phyloP scores from a whole-genome alignment of 2,113 vertebrate genomes.

The Lepus europaeus region DNA sequence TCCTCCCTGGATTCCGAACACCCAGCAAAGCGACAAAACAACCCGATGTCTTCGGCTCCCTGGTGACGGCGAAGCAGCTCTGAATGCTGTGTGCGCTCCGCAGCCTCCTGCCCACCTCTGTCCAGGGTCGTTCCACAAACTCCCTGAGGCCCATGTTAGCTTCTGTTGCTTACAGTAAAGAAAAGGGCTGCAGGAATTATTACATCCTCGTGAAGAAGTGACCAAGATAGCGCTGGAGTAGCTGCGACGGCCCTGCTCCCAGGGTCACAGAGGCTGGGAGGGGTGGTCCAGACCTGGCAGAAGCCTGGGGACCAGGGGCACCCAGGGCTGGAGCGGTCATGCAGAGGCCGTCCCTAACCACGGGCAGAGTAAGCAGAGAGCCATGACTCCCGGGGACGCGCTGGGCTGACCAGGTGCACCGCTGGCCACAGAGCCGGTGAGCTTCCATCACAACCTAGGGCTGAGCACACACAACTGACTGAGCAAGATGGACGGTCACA shows the following conservation, averaged over 20 bases:
- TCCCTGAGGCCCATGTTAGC: not conserved
- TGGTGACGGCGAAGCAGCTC: not conserved
- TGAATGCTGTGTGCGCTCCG: too few species aligned
- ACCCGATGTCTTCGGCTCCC: not conserved
- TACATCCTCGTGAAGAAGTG: not conserved
- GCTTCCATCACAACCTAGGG: not conserved
- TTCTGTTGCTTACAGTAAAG: constrained; percentile 6
- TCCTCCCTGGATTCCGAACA: not conserved
- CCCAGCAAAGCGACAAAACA: not conserved
- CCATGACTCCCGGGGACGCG: not conserved
- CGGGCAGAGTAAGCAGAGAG: not conserved
- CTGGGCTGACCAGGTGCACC: not conserved
- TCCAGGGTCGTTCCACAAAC: not conserved
- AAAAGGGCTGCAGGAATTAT: not conserved
- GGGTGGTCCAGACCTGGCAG: not conserved
- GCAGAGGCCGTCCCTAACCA: not conserved
- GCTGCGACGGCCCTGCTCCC: too few species aligned
- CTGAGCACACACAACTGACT: too few species aligned
- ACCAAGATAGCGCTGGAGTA: not conserved
- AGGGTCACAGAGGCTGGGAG: not conserved
- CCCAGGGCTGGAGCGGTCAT: not conserved
- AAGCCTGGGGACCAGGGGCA: not conserved
- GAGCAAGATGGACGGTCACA: not conserved
- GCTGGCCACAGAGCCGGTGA: not conserved
- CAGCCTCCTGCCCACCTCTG: too few species aligned